phyloP scores from a whole-genome alignment of 2,888 invertebrate species.

The Folsomia candida region DNA sequence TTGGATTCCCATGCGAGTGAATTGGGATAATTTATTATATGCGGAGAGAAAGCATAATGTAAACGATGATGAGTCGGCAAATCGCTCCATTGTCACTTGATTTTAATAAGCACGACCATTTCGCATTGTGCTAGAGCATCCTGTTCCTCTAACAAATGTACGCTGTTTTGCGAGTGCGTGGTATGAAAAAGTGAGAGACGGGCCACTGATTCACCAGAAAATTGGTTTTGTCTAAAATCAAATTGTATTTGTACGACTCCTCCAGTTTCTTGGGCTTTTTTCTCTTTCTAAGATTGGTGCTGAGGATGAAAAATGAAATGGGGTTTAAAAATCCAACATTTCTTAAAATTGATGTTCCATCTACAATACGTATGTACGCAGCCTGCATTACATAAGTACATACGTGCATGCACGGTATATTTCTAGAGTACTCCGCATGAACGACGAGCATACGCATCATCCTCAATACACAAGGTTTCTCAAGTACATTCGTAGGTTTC shows the following conservation, averaged over 20 bases:
- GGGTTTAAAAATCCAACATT: background rate
- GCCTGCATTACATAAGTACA: no score
- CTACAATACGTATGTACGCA: background rate
- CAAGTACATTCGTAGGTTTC: background rate
- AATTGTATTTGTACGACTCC: background rate
- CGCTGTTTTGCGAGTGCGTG: background rate
- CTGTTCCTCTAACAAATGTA: background rate
- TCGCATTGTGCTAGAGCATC: background rate
- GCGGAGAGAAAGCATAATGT: background rate
- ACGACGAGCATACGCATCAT: background rate
- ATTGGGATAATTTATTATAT: no score
- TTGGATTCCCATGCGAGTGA: background rate
- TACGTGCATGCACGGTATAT: no score
- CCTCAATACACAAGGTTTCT: background rate
- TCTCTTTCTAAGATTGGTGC: background rate
- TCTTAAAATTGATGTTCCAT: background rate
- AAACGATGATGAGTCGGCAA: conserved; percentile 19
- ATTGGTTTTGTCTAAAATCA: conserved; percentile 15
- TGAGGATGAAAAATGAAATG: background rate
- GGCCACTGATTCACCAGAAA: conserved; percentile 5
- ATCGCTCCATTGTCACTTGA: background rate
- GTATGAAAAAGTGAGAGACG: background rate
- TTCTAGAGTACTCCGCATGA: background rate
- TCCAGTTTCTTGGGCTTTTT: no score
- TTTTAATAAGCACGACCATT: background rate